Evolutionary conservation across 2,797 vertebrate genomes (phyloP), one percentile per base, ranked within the genome.

Genomic region (Syngnathus rostellatus): DNA sequence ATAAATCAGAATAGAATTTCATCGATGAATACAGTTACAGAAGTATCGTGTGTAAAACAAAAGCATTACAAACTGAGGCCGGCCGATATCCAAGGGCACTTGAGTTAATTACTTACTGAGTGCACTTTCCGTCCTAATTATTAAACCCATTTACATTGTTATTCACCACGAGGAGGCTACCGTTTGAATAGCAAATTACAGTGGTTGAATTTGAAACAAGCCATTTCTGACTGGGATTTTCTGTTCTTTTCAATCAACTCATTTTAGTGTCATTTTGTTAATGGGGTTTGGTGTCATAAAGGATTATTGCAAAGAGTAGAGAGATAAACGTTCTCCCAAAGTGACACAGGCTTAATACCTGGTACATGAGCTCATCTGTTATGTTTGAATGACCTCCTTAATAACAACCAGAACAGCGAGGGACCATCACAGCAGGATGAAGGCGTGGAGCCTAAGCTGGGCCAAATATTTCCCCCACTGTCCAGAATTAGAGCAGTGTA

Each of bases 301-400:
- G 53, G 62, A 72, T 76, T 69, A 39, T 62, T 71, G 76, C 60
- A 70, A 62, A 74, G 65, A 72, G 50, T 40, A 66, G 70, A 78
- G 81, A 78, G 75, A 80, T 74, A 83, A 86, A 83, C 79, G 78
- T 77, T 69, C 59, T 69, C 73, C 81, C 62, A 50, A 55, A 82
- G 74, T 85, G 84, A 83, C 84, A 87, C 78, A 48, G 58, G 64
- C 73, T 69, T 78, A 82, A 87, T 89, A 77, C 74, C 77, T 77
- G 54, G 60, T 64, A 71, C 70, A 81, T 89, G 87, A 89, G 83
- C 76, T 89, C 86, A 89, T 89, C 69, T 77, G 83, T 85, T 86
- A 77, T 82, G 82, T 86, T 86, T 77, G 71, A 82, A 76, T 23
- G 14, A 76, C 70, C 82, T 73, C 70, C 73, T 77, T 89, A 87